These are phyloP conservation scores for Spea bombifrons DNA, from an alignment of 2,113 vertebrate genomes.

Conservation along the genomic window DNA sequence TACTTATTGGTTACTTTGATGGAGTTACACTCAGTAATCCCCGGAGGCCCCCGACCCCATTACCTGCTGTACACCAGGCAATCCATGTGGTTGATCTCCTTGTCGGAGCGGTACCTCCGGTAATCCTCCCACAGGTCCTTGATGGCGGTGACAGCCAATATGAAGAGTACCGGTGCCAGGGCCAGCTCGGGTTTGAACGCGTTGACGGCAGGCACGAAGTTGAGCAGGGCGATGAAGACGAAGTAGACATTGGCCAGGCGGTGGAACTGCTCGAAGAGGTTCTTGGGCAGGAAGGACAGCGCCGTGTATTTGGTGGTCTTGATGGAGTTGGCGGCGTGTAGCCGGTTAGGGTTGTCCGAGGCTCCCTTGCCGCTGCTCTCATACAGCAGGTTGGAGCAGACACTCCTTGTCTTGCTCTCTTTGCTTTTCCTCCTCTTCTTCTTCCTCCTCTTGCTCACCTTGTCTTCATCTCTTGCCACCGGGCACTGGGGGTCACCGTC, in stretches of 20 bases:
- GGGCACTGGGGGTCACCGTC: slow-evolving; percentile 57
- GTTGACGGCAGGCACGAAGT: slow-evolving; percentile 88
- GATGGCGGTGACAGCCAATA: slow-evolving; percentile 89
- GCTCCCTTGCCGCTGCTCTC: slow-evolving; percentile 60
- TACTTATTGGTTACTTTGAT: no score
- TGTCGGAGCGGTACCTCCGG: slow-evolving; percentile 86
- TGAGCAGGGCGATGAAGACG: slow-evolving; percentile 90
- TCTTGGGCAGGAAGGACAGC: slow-evolving; percentile 93
- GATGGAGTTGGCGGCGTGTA: slow-evolving; percentile 81
- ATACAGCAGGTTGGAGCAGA: slow-evolving; percentile 74
- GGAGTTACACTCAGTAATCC: no score
- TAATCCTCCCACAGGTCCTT: slow-evolving; percentile 98
- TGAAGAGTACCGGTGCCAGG: slow-evolving; percentile 90
- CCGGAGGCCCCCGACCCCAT: neutral
- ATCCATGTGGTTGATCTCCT: slow-evolving; percentile 93
- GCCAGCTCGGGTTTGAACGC: slow-evolving; percentile 93
- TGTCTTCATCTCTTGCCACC: slow-evolving; percentile 63
- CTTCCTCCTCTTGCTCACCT: slow-evolving; percentile 61
- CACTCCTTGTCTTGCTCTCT: slow-evolving; percentile 69
- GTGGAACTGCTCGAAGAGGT: slow-evolving; percentile 96
- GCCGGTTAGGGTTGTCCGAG: slow-evolving; percentile 63
- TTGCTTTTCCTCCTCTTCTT: slow-evolving; percentile 73
- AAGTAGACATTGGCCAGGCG: slow-evolving; percentile 96
- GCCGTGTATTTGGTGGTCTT: slow-evolving; percentile 95
- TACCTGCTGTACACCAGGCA: slow-evolving; percentile 94